phyloP scores from a whole-genome alignment of 2,888 invertebrate genomes.

The Eupithecia subumbrata region DNA sequence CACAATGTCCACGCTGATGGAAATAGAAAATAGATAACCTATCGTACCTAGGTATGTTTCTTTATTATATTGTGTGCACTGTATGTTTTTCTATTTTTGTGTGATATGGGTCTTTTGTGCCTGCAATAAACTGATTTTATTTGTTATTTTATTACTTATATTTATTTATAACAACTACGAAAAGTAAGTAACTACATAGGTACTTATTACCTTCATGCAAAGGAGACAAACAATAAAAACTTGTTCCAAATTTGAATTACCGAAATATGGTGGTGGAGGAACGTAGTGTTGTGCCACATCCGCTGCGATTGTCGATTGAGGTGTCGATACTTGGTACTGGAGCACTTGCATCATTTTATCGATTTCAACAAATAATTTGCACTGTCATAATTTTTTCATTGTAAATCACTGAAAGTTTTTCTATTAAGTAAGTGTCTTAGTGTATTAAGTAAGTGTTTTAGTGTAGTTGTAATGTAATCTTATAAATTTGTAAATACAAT shows the following conservation, averaged over 20 bases:
- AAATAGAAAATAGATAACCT: too few relatives aligned
- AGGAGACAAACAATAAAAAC: neutral
- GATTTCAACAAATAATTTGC: neutral
- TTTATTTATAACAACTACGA: too few relatives aligned
- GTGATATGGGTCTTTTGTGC: too few relatives aligned
- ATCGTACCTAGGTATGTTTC: too few relatives aligned
- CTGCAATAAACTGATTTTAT: too few relatives aligned
- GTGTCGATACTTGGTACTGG: conserved; percentile 85
- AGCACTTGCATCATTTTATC: conserved; percentile 85
- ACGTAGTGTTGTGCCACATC: conserved; percentile 78
- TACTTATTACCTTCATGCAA: too few relatives aligned
- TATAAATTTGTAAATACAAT: neutral
- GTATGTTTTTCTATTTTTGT: too few relatives aligned
- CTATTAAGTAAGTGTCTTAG: neutral
- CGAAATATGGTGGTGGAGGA: conserved; percentile 80
- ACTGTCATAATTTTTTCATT: conserved; percentile 10
- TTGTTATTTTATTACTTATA: too few relatives aligned
- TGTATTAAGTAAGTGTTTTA: neutral
- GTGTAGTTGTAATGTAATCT: neutral
- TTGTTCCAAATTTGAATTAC: conserved; percentile 53
- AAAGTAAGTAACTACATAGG: too few relatives aligned
- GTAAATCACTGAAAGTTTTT: neutral
- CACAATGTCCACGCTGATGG: too few relatives aligned
- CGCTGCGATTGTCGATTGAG: conserved; percentile 77
- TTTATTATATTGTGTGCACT: too few relatives aligned